phyloP scores from a whole-genome alignment of 2,113 vertebrate genomes.

The Lepus europaeus region DNA sequence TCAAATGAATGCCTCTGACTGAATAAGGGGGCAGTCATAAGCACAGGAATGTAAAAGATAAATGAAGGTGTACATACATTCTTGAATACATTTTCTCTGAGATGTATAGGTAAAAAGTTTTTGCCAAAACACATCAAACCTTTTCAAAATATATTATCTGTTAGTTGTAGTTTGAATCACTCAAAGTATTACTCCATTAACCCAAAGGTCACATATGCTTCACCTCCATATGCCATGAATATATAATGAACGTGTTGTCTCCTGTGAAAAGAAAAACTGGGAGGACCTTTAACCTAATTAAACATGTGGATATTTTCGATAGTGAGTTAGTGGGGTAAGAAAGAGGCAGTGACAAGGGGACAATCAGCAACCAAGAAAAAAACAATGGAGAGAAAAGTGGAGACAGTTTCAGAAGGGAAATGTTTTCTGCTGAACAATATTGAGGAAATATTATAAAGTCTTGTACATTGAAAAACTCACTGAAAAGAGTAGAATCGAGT shows the following conservation, averaged over 20 bases:
- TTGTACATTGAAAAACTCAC: background rate
- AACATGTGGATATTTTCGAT: background rate
- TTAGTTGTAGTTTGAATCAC: background rate
- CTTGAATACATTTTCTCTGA: background rate
- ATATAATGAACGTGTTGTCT: background rate
- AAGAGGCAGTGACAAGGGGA: background rate
- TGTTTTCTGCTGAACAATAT: background rate
- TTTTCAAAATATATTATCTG: constrained; percentile 34
- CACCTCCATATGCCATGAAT: background rate
- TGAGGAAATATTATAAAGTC: background rate
- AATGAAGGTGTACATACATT: background rate
- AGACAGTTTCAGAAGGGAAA: background rate
- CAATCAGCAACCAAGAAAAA: background rate
- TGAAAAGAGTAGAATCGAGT: background rate
- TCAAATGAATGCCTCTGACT: constrained; percentile 39
- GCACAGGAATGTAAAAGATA: background rate
- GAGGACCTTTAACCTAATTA: background rate
- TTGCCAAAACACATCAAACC: constrained; percentile 1
- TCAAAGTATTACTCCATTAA: background rate
- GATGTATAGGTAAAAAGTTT: background rate
- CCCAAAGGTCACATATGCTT: background rate
- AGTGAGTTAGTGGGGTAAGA: background rate
- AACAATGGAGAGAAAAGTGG: constrained; percentile 13
- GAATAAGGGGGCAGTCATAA: background rate
- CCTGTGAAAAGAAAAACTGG: background rate